These are phyloP conservation scores for Drosophila auraria DNA, from an alignment of 1,140 invertebrate genomes.

Conservation along the genomic window DNA sequence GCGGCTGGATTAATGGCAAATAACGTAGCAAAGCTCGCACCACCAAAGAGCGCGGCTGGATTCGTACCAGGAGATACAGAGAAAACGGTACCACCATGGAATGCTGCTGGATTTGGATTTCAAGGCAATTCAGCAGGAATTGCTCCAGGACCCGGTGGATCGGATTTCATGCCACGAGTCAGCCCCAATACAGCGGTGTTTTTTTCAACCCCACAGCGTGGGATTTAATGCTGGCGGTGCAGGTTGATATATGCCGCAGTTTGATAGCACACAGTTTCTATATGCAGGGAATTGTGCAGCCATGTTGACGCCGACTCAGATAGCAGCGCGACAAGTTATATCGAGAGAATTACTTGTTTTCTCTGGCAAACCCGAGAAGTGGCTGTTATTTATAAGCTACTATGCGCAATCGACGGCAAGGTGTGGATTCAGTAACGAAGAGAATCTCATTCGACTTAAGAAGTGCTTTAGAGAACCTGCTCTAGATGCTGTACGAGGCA, in stretches of 20 bases:
- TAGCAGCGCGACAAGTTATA: background rate
- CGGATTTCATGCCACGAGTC: background rate
- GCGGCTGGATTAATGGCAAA: background rate
- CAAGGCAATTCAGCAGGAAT: background rate
- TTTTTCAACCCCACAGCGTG: background rate
- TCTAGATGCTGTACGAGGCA: background rate
- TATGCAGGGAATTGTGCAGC: background rate
- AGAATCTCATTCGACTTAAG: slow-evolving; percentile 2
- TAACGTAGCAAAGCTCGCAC: background rate
- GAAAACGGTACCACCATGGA: background rate
- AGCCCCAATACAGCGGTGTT: background rate
- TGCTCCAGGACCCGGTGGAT: too few species aligned
- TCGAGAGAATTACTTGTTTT: too few species aligned
- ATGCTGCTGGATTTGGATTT: background rate
- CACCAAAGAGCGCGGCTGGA: background rate
- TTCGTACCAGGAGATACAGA: background rate
- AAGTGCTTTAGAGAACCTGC: background rate
- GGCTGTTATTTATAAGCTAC: slow-evolving; percentile 12
- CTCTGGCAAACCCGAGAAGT: background rate
- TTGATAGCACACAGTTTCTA: background rate
- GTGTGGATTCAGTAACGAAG: slow-evolving; percentile 1
- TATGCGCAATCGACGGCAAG: slow-evolving; percentile 2
- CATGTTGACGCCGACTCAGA: background rate
- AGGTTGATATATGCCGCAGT: background rate
- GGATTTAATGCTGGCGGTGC: background rate